Evolutionary conservation across 2,888 invertebrate species (phyloP).

Genomic region (Meteorus colon): DNA sequence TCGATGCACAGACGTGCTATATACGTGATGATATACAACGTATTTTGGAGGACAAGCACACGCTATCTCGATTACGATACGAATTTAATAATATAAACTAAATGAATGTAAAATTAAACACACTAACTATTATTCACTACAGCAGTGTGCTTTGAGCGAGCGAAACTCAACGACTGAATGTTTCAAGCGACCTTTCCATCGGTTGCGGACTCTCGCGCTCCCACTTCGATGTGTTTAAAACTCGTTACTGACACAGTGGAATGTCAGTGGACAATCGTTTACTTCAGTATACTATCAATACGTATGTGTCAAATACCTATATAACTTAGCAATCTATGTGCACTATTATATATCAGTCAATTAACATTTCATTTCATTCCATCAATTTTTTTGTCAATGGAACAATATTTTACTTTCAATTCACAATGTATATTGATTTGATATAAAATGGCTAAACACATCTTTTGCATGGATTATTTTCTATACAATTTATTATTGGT

Average conservation of each 20-base stretch:
- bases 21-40: not conserved
- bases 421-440: too few relatives aligned
- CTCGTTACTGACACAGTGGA: conserved; percentile 50
- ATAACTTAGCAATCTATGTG: not conserved
- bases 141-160: conserved; percentile 58
- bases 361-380: not conserved
- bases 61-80: conserved; percentile 27
- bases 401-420: too few relatives aligned
- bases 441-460: too few relatives aligned
- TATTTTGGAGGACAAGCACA: conserved; percentile 41
- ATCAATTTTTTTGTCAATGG: too few relatives aligned
- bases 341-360: not conserved
- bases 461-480: too few relatives aligned
- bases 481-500: too few relatives aligned
- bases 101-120: not conserved
- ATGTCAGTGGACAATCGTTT: conserved; percentile 47
- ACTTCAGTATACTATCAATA: not conserved
- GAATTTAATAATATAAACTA: not conserved
- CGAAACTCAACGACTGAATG: conserved; percentile 65
- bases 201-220: conserved; percentile 40
- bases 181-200: conserved; percentile 53
- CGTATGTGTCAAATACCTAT: not conserved
- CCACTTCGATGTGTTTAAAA: conserved; percentile 40
- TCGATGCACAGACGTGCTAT: not conserved
- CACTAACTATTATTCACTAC: not conserved